phyloP scores from a whole-genome alignment of 2,113 vertebrate species.

The Mus musculus region DNA sequence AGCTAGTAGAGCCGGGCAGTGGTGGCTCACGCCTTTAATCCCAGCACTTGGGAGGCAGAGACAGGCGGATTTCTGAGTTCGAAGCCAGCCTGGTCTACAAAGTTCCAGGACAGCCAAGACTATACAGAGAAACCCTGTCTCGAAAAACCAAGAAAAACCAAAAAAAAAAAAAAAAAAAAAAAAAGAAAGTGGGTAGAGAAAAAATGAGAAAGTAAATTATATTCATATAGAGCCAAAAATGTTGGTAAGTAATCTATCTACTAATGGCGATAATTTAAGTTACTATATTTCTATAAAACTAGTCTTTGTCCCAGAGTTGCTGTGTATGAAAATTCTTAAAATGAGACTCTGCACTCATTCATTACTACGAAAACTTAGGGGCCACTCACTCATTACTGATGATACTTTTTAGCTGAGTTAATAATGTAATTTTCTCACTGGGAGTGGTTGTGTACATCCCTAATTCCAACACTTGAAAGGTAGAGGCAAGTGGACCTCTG shows the following conservation, averaged over 20 bases:
- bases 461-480: background rate
- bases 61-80: too few species aligned
- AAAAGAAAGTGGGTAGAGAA: background rate
- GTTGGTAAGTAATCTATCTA: background rate
- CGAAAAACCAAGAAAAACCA: too few species aligned
- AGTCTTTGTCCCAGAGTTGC: background rate
- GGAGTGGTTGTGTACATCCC: background rate
- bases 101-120: too few species aligned
- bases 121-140: too few species aligned
- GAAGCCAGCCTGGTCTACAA: too few species aligned
- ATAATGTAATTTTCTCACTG: slow-evolving; percentile 23
- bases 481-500: background rate
- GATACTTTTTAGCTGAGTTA: background rate
- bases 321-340: background rate
- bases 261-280: background rate
- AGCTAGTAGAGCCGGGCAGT: background rate
- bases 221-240: slow-evolving; percentile 25
- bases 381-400: background rate
- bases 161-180: too few species aligned
- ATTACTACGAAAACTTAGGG: background rate
- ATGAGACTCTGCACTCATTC: background rate
- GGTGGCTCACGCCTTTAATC: too few species aligned
- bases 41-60: too few species aligned
- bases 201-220: background rate
- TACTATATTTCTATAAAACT: slow-evolving; percentile 9